Conservation (phyloP, 1,140 invertebrate species). For the Trinorchestia longiramus region DNA sequence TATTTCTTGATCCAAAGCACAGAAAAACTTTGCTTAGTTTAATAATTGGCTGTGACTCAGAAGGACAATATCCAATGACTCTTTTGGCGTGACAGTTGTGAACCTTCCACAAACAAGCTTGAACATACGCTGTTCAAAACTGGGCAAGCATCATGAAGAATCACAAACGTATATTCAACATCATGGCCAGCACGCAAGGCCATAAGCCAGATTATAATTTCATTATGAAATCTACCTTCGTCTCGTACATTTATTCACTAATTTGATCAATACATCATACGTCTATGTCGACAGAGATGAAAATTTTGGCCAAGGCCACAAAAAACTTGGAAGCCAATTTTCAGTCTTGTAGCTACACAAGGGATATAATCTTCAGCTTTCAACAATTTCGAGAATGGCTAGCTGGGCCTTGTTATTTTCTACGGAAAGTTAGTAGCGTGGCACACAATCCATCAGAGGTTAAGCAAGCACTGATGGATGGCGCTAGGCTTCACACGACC, state of each 20-base stretch:
- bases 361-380: background rate
- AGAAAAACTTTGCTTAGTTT: background rate
- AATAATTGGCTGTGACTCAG: background rate
- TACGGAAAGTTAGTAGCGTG: background rate
- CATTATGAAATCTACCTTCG: background rate
- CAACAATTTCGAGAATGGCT: background rate
- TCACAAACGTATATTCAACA: background rate
- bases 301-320: background rate
- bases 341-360: background rate
- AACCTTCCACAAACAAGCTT: background rate
- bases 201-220: background rate
- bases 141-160: background rate
- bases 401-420: background rate
- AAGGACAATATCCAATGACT: background rate
- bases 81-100: background rate
- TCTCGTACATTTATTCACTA: background rate
- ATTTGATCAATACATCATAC: background rate
- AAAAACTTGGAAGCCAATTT: background rate
- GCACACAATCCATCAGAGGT: background rate
- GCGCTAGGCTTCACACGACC: background rate
- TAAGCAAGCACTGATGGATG: background rate
- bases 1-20: background rate
- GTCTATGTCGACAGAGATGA: background rate
- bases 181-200: background rate
- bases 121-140: background rate